phyloP scores from a whole-genome alignment of 2,113 vertebrate species.

The Andinoacara biseriatus region DNA sequence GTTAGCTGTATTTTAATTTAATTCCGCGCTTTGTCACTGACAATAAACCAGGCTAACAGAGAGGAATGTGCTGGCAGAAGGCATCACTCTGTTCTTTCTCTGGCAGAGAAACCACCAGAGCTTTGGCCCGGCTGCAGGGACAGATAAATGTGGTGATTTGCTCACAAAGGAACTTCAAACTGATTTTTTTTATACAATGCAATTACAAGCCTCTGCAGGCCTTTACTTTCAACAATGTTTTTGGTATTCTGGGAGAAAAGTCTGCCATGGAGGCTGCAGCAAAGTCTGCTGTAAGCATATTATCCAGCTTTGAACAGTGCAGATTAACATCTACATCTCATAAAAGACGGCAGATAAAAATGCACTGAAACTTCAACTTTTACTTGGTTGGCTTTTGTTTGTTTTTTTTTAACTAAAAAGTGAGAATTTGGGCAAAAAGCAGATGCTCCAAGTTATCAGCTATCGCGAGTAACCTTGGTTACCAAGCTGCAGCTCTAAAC shows the following conservation, averaged over 20 bases:
- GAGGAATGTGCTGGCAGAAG: constrained; percentile 13
- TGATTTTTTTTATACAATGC: background rate
- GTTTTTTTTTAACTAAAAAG: background rate
- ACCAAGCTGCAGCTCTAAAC: background rate
- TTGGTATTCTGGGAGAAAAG: background rate
- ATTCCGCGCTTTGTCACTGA: background rate
- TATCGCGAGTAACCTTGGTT: background rate
- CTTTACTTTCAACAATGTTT: background rate
- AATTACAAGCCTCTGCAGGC: constrained; percentile 4
- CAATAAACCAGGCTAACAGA: background rate
- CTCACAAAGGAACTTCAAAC: constrained; percentile 27
- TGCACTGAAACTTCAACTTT: background rate
- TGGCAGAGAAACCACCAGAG: constrained; percentile 25
- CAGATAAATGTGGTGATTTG: constrained; percentile 8
- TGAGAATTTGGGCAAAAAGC: too few species aligned
- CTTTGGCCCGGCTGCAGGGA: constrained; percentile 5
- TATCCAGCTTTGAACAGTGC: background rate
- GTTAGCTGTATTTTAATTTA: constrained; percentile 9
- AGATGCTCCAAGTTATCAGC: background rate
- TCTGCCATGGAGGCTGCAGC: background rate
- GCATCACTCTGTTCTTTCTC: constrained; percentile 30
- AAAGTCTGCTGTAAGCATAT: background rate
- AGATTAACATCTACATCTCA: background rate
- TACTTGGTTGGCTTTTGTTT: background rate
- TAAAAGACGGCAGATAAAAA: background rate